Evolutionary conservation across 2,888 invertebrate genomes (phyloP), one percentile per base, ranked within the genome.

Genomic region (Myathropa florea): DNA sequence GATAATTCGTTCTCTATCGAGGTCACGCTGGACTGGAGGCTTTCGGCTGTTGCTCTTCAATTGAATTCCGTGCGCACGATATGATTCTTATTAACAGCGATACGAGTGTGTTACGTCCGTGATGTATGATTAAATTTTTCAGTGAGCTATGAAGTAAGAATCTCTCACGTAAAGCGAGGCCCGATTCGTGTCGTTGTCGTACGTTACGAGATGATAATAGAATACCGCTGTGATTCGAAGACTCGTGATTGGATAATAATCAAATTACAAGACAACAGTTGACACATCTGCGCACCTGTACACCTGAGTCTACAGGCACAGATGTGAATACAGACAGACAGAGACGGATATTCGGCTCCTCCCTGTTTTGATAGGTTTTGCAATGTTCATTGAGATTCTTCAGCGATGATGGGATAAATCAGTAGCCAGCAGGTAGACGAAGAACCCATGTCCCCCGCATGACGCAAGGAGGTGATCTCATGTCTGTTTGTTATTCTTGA

Each of bases 381-480:
- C 46, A 46, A 46, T 46, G 18, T 6, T 18, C 18, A 46, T 46
- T 46, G n/a, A 39, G 18, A 46, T 46, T 46, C 18, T n/a, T 46
- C 46, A 46, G 18, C 6, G 46, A n/a, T 46, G 18, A 7, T 46
- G 46, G 18, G 18, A 63, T 26, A 28, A 39, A 53, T 65, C 71
- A 71, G 12, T 28, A 72, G 60, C 73, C 33, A 33, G 21, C 73
- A 83, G 83, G 83, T 83, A 83, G 78, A 59, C 68, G 24, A 63
- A 72, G 46, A 60, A 4, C 14, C 28, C 30, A 60, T 23, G 70
- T 75, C 63, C 75, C 46, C 46, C 18, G 46, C 46, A 59, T 79
- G 79, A 73, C 75, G 63, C 46, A 83, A 83, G 53, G 55, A 59
- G 28, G 71, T 80, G 80, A 84, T 75, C 71, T 84, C 84, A 84